These are phyloP conservation scores for Pemphigus obesinymphae DNA, from an alignment of 1,140 invertebrate genomes.

Conservation along the genomic window DNA sequence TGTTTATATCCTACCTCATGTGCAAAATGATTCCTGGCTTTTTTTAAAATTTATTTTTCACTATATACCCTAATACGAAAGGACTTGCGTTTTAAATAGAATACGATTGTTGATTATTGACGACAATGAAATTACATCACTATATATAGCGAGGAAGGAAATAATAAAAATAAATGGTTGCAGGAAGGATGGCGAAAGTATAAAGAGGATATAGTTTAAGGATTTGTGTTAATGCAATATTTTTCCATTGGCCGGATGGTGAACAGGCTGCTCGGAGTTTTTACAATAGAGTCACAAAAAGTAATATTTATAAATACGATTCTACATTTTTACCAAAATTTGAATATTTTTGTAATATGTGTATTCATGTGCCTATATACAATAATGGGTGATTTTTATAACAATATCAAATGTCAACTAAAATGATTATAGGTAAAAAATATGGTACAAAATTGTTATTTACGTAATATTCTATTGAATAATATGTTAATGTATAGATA, in stretches of 20 bases:
- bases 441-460: too few relatives aligned
- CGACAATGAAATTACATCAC: neutral
- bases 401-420: too few relatives aligned
- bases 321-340: neutral
- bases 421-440: too few relatives aligned
- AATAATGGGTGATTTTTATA: too few relatives aligned
- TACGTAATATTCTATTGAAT: too few relatives aligned
- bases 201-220: neutral
- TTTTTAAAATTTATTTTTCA: neutral
- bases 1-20: too few relatives aligned
- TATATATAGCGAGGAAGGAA: neutral
- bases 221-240: slow-evolving; percentile 7
- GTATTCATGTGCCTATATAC: neutral
- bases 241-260: neutral
- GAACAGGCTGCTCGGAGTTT: neutral
- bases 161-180: slow-evolving; percentile 5
- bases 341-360: slow-evolving; percentile 7
- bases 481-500: too few relatives aligned
- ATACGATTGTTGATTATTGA: neutral
- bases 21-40: too few relatives aligned
- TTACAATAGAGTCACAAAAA: neutral
- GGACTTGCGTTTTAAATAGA: neutral
- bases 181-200: slow-evolving; percentile 1
- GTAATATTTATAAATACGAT: neutral
- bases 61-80: neutral